These are phyloP conservation scores for Pyrochroa serraticornis DNA, from an alignment of 2,888 invertebrate species.

Conservation along the genomic window DNA sequence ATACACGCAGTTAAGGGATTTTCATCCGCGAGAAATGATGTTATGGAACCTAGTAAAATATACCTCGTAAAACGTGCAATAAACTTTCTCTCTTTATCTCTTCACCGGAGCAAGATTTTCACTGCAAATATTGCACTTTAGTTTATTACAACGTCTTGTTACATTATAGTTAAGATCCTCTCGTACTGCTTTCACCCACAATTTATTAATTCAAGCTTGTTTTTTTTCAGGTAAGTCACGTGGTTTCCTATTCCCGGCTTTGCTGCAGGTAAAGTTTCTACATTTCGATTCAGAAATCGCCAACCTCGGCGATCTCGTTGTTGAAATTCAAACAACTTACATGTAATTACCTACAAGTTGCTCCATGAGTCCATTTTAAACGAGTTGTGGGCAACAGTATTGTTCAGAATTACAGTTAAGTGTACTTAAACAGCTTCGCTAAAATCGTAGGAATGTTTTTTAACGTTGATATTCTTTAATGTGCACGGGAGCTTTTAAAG, in stretches of 20 bases:
- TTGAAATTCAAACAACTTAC: too few species aligned
- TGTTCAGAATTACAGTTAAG: too few species aligned
- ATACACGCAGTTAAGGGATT: constrained; percentile 24
- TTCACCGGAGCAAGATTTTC: constrained; percentile 28
- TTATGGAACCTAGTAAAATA: constrained; percentile 31
- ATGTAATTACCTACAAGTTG: too few species aligned
- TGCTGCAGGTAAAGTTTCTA: constrained; percentile 1
- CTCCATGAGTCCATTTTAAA: too few species aligned
- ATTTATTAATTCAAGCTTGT: constrained; percentile 12
- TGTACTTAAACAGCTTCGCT: too few species aligned
- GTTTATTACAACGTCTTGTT: constrained; percentile 28
- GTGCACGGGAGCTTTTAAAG: too few species aligned
- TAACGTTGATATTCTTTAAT: too few species aligned
- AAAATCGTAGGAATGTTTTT: too few species aligned
- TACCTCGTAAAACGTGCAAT: constrained; percentile 34
- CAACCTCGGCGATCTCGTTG: too few species aligned
- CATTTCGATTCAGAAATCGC: neutral
- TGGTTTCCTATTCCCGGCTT: neutral
- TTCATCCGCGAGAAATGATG: constrained; percentile 26
- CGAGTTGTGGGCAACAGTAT: too few species aligned
- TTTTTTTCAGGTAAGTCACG: constrained; percentile 31
- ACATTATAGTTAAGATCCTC: constrained; percentile 14
- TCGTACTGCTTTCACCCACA: neutral
- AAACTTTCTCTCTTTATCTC: constrained; percentile 38
- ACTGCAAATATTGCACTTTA: constrained; percentile 31